Conservation (phyloP, 2,888 invertebrate species). For the Diaperis boleti region DNA sequence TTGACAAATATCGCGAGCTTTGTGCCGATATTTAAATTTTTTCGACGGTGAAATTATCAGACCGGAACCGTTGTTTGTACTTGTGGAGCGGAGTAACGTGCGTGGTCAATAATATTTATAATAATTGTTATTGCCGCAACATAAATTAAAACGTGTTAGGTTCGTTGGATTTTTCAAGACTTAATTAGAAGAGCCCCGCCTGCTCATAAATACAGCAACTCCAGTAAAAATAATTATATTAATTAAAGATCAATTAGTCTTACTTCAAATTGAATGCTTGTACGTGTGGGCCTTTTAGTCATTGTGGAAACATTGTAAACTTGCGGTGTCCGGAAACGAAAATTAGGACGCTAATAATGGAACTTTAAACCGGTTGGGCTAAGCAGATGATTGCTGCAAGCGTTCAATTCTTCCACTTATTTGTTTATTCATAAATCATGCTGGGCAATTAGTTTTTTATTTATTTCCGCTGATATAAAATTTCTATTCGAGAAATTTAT, state of each 20-base stretch:
- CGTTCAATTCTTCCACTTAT: not conserved
- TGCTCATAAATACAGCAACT: slow-evolving; percentile 41
- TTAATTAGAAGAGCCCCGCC: slow-evolving; percentile 43
- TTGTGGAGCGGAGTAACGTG: too few relatives aligned
- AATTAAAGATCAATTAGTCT: slow-evolving; percentile 33
- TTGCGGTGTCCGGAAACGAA: slow-evolving; percentile 11
- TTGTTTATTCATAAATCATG: slow-evolving; percentile 17
- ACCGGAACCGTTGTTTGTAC: not conserved
- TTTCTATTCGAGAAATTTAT: not conserved
- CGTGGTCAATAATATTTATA: slow-evolving; percentile 27
- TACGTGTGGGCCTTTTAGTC: slow-evolving; percentile 1
- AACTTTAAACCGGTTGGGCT: slow-evolving; percentile 2
- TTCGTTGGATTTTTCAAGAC: slow-evolving; percentile 45
- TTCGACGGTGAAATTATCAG: not conserved
- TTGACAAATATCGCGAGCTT: slow-evolving; percentile 59
- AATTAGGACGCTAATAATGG: not conserved
- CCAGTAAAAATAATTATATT: slow-evolving; percentile 30
- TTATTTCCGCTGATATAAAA: slow-evolving; percentile 2
- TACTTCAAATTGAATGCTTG: slow-evolving; percentile 20
- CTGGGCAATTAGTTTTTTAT: slow-evolving; percentile 9
- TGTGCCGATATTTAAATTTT: slow-evolving; percentile 16
- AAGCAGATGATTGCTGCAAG: slow-evolving; percentile 2
- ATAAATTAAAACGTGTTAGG: slow-evolving; percentile 34
- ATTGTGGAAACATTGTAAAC: slow-evolving; percentile 9
- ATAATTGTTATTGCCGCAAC: slow-evolving; percentile 14